phyloP scores from a whole-genome alignment of 1,140 invertebrate genomes.

The Dryas iulia region DNA sequence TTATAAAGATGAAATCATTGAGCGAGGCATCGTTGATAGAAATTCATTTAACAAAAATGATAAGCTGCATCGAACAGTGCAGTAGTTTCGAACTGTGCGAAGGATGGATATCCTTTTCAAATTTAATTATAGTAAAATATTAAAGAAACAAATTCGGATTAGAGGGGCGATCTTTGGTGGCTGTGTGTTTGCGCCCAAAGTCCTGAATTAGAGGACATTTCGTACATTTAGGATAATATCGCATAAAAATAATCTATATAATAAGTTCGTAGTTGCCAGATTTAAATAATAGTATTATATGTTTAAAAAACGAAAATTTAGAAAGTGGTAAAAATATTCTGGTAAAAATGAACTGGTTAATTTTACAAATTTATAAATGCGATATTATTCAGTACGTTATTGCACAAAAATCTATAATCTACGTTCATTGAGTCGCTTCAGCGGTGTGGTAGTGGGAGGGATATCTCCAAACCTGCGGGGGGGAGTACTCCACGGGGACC shows the following conservation, averaged over 20 bases:
- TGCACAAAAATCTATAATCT: constrained; percentile 43
- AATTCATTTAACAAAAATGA: constrained; percentile 36
- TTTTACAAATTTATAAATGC: not conserved
- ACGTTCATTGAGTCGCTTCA: constrained; percentile 70
- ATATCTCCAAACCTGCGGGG: constrained; percentile 76
- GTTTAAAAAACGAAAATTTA: not conserved
- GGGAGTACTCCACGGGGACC: constrained; percentile 68
- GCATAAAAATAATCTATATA: not conserved
- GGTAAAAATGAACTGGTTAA: not conserved
- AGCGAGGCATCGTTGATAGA: constrained; percentile 54
- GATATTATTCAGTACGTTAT: constrained; percentile 16
- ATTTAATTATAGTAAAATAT: constrained; percentile 26
- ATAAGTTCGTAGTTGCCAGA: too few species aligned
- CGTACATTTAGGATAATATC: not conserved
- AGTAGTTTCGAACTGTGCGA: constrained; percentile 16
- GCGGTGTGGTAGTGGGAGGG: constrained; percentile 74
- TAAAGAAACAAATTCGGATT: constrained; percentile 34
- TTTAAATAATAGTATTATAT: not conserved
- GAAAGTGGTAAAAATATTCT: not conserved
- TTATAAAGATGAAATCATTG: constrained; percentile 31
- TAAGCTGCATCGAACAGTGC: constrained; percentile 24
- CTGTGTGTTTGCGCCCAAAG: not conserved
- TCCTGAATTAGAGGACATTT: constrained; percentile 2
- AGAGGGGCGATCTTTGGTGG: constrained; percentile 29
- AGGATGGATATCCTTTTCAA: constrained; percentile 18